These are phyloP conservation scores for Oscheius onirici DNA, from an alignment of 2,888 invertebrate species.

Conservation along the genomic window DNA sequence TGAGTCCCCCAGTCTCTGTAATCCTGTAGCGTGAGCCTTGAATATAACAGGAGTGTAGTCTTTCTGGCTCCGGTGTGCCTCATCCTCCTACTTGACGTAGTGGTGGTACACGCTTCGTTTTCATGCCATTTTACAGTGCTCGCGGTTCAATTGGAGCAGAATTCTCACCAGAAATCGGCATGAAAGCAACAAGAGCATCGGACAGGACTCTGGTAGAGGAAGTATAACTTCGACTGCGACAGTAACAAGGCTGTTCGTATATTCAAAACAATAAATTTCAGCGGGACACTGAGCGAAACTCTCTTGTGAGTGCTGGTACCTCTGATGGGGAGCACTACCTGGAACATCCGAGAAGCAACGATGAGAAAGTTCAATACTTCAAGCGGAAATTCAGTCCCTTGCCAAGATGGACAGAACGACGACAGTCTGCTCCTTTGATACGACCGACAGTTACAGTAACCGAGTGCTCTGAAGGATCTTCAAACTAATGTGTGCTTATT, in stretches of 20 bases:
- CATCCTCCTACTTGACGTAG: no score
- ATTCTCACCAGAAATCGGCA: conserved; percentile 18
- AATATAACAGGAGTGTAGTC: no score
- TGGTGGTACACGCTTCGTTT: no score
- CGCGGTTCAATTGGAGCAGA: conserved; percentile 24
- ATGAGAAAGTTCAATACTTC: conserved; percentile 4
- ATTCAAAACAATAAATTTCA: background rate
- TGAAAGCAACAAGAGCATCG: conserved; percentile 21
- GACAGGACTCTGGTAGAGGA: conserved; percentile 51
- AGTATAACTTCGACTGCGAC: conserved; percentile 47
- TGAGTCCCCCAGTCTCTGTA: no score
- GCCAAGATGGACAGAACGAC: conserved; percentile 9
- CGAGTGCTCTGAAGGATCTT: conserved; percentile 22
- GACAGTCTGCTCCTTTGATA: conserved; percentile 26
- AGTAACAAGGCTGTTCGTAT: conserved; percentile 13
- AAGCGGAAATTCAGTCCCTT: conserved; percentile 20
- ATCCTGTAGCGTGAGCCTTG: no score
- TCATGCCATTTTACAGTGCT: conserved; percentile 10
- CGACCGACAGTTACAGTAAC: conserved; percentile 20
- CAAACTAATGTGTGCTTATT: background rate
- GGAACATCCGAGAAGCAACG: background rate
- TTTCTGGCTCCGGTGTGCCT: no score
- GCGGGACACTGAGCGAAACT: conserved; percentile 15
- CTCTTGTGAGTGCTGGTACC: conserved; percentile 23
- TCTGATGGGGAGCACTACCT: conserved; percentile 10